Base-by-base conservation (phyloP, 2,113 vertebrate species). In the Pelobates fuscus region DNA sequence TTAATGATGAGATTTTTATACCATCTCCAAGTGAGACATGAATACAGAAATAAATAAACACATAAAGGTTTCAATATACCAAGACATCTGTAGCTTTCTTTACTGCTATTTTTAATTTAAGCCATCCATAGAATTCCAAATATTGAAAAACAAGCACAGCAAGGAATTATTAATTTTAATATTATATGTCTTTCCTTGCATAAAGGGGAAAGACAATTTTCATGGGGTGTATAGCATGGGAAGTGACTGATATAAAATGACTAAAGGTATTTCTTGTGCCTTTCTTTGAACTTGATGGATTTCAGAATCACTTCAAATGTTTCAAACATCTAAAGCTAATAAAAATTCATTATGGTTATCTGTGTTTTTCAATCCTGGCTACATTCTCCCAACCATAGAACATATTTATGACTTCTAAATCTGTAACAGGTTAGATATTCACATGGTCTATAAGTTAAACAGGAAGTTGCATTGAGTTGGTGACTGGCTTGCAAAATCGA, bases 291-390 rank as follows among this genome's bases (percentile, higher is more conserved):
- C 52, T 59, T 67, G 54, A 75, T 75, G 63, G 49, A 75, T 44
- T 75, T 67, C 63, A 60, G 59, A 57, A 75, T 59, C 72, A 20
- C 24, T 32, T 75, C 21, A 67, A 60, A 59, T 67, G 63, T 49
- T 55, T 75, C 54, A 67, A 67, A 75, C 65, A 75, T 75, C 72
- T 66, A 58, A 75, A 54, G 78, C 58, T 79, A 72, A 81, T 52
- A 77, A 81, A 78, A 82, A 60, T 7, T 43, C 80, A 25, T 81
- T 78, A 69, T 52, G 60, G 8, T 20, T 81, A 44, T 81, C 41
- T 23, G 27, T 43, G 26, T 75, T 78, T 84, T 80, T 81, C 77
- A 70, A 32, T 82, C 71, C 74, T 25, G 78, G 27, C 75, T 86
- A 79, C 78, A 69, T 80, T 80, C 79, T 76, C 71, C 72, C 68